Percentiles rank a stretch among this genome's conserved stretches.
Evolutionary conservation across 2,797 vertebrate genomes (phyloP).

Genomic region (Pipistrellus pipistrellus): DNA sequence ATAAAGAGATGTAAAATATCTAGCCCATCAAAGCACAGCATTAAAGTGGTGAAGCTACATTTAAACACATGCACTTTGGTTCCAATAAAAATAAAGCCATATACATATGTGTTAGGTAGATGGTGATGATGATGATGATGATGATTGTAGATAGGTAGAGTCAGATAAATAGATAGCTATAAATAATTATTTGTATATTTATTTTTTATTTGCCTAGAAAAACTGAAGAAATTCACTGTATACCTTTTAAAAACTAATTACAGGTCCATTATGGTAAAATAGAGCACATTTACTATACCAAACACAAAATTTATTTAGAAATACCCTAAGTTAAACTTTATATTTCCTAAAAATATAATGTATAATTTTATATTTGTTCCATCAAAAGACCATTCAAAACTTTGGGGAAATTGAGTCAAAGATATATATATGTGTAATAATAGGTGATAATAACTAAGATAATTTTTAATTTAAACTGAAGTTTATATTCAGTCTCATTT

Average conservation of each 20-base stretch:
- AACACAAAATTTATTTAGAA: constrained; percentile 10
- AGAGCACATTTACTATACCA: background rate
- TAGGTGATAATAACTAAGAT: background rate
- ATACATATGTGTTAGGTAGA: background rate
- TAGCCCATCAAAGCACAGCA: background rate
- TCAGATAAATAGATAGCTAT: background rate
- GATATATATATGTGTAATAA: background rate
- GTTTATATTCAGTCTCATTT: background rate
- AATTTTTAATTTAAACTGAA: background rate
- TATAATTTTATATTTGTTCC: background rate
- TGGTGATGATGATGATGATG: background rate
- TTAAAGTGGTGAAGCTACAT: background rate
- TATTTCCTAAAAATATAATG: background rate
- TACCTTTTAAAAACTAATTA: background rate
- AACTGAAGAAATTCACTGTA: background rate
- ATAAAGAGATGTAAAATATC: background rate
- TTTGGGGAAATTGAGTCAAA: background rate
- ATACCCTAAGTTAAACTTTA: background rate
- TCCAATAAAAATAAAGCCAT: background rate
- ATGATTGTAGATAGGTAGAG: background rate
- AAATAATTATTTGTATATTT: constrained; percentile 8
- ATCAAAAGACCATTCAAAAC: constrained; percentile 44
- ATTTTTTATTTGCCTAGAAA: constrained; percentile 21
- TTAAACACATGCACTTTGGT: background rate
- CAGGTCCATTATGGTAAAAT: background rate